Conservation (phyloP, 2,113 vertebrate species). For the Zosterops hypoxanthus region DNA sequence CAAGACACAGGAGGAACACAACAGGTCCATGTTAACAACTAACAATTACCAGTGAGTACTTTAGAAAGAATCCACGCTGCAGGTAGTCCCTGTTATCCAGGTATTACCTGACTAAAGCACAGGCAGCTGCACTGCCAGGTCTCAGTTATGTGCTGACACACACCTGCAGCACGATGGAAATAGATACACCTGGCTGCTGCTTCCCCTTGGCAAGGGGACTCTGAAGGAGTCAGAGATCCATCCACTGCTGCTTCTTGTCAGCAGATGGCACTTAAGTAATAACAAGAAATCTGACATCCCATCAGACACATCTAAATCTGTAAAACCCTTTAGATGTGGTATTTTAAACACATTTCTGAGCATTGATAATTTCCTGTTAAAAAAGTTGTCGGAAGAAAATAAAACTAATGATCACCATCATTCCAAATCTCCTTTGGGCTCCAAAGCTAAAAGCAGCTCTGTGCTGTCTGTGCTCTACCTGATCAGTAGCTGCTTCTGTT, state of each 20-base stretch:
- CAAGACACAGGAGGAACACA: not conserved
- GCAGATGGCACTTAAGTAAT: constrained; percentile 59
- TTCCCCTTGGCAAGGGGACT: not conserved
- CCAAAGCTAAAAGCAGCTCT: not conserved
- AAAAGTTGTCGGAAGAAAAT: not conserved
- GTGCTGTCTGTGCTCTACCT: not conserved
- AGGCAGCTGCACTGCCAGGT: not conserved
- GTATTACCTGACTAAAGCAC: not conserved
- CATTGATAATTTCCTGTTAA: not conserved
- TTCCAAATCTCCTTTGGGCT: not conserved
- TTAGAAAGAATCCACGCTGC: not conserved
- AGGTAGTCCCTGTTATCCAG: not conserved
- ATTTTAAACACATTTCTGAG: not conserved
- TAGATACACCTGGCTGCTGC: not conserved
- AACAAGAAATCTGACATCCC: not conserved
- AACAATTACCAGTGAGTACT: not conserved
- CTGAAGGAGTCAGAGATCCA: not conserved
- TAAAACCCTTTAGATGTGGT: not conserved
- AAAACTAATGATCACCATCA: not conserved
- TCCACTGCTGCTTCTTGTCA: not conserved
- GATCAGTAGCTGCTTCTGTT: not conserved
- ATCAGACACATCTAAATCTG: not conserved
- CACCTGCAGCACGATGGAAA: not conserved
- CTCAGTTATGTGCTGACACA: not conserved
- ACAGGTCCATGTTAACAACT: not conserved